These are phyloP conservation scores for Eucidaris tribuloides DNA, from an alignment of 35 echinoderm and acorn worm genomes.

Conservation along the genomic window DNA sequence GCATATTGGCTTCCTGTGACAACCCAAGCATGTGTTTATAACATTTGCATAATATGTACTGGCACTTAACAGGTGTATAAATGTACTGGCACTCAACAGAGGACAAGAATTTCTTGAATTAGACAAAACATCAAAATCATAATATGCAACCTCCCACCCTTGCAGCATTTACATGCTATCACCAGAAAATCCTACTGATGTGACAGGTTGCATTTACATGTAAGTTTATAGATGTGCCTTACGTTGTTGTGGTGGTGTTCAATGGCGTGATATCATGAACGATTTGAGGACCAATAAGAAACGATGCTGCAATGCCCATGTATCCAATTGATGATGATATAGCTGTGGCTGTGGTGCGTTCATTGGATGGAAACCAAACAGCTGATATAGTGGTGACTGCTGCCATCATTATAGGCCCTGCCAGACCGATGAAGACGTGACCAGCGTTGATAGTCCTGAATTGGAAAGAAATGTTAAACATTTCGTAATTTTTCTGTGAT, in stretches of 20 bases:
- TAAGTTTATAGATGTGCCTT: too few species aligned
- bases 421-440: constrained; percentile 78
- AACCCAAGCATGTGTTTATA: too few species aligned
- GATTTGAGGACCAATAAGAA: constrained; percentile 74
- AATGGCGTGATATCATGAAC: constrained; percentile 31
- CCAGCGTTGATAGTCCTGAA: constrained; percentile 83
- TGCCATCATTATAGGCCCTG: constrained; percentile 80
- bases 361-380: constrained; percentile 81
- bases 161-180: too few species aligned
- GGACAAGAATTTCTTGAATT: too few species aligned
- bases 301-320: constrained; percentile 68
- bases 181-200: too few species aligned
- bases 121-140: too few species aligned
- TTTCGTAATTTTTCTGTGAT: not conserved
- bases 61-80: too few species aligned
- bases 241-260: constrained; percentile 25
- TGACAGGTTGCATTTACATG: too few species aligned
- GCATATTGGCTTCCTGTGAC: too few species aligned
- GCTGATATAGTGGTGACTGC: constrained; percentile 72
- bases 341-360: constrained; percentile 91
- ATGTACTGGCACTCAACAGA: too few species aligned
- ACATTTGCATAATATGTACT: too few species aligned
- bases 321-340: constrained; percentile 32
- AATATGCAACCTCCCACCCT: too few species aligned
- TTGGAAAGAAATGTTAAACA: not conserved